Conservation (phyloP, 2,113 vertebrate species). For the Pleuronectes platessa region DNA sequence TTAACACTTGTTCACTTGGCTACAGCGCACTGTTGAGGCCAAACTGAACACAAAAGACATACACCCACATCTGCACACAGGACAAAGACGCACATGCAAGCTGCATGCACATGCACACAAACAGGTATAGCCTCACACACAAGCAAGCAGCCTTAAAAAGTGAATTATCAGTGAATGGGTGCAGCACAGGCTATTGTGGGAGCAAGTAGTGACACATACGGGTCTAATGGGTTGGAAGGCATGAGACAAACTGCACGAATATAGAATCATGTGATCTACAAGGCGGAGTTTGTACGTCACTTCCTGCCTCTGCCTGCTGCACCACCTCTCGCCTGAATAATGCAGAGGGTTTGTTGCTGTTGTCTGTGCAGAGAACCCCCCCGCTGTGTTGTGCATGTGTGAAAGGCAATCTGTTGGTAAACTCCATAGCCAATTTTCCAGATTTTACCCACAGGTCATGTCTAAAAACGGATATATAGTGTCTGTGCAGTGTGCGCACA, state of each 20-base stretch:
- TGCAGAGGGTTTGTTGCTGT: no score
- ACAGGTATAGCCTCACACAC: conserved; percentile 12
- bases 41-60: conserved; percentile 41
- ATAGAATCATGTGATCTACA: not conserved
- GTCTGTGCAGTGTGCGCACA: not conserved
- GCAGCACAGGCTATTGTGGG: conserved; percentile 10
- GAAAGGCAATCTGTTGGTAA: no score
- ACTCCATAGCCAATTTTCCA: not conserved
- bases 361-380: no score
- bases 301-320: no score
- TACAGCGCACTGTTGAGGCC: conserved; percentile 48
- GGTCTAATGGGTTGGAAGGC: conserved; percentile 12
- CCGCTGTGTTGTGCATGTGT: no score
- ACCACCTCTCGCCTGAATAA: no score
- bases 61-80: conserved; percentile 51
- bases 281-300: no score
- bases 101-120: conserved; percentile 5
- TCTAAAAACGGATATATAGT: not conserved
- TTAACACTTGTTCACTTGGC: conserved; percentile 81
- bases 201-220: conserved; percentile 35
- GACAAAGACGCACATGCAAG: conserved; percentile 8
- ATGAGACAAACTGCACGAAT: not conserved
- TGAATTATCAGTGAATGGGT: conserved; percentile 5
- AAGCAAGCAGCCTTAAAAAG: not conserved
- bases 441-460: not conserved